Evolutionary conservation across 2,113 vertebrate genomes (phyloP).

Genomic region (Lepus europaeus): DNA sequence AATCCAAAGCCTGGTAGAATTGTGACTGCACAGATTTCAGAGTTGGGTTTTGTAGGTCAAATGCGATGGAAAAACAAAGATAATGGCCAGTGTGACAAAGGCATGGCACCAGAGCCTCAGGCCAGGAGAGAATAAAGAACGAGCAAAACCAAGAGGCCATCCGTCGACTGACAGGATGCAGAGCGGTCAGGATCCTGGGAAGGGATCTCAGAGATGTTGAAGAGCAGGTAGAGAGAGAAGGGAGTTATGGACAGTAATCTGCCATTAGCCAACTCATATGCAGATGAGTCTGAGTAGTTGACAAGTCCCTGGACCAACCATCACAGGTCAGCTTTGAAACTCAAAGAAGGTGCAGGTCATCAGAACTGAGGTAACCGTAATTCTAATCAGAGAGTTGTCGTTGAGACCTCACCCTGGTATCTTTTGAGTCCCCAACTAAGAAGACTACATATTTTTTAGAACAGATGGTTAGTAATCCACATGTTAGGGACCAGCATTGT

Average conservation of each 20-base stretch:
- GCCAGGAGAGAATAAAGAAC: not conserved
- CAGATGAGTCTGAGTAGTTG: not conserved
- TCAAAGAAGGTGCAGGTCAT: not conserved
- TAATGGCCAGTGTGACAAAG: not conserved
- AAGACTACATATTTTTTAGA: not conserved
- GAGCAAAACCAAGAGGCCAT: not conserved
- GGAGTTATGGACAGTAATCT: not conserved
- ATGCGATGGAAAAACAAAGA: not conserved
- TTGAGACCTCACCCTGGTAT: not conserved
- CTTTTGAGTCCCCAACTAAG: not conserved
- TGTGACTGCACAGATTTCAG: not conserved
- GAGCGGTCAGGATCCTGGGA: not conserved
- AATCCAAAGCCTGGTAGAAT: not conserved
- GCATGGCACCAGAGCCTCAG: not conserved
- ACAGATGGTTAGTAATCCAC: not conserved
- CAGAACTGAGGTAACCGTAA: not conserved
- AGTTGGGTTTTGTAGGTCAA: not conserved
- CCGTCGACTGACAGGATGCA: not conserved
- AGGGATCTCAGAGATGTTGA: not conserved
- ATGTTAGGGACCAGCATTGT: not conserved
- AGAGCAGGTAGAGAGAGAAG: not conserved
- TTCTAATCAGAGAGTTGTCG: not conserved
- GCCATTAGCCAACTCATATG: not conserved
- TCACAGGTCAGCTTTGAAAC: not conserved
- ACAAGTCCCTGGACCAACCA: not conserved